Base-by-base conservation (phyloP, 2,888 invertebrate species). In the Crocallis elinguaria region DNA sequence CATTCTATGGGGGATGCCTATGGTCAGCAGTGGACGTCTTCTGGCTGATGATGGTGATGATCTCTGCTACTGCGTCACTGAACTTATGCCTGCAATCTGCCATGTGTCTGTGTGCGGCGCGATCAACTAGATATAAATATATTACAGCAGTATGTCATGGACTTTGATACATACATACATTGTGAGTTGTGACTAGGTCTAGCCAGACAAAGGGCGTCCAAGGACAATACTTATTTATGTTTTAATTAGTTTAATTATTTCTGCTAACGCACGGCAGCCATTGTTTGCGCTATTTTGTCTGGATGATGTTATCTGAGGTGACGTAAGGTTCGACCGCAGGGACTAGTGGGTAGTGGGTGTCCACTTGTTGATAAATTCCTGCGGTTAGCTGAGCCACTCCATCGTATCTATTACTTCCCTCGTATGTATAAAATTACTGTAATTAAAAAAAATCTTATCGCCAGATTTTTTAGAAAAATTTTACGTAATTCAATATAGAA, bases 171-270 rank as follows among this genome's bases (percentile, higher is more conserved):
- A n/a, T n/a, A n/a, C n/a, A n/a, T n/a, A n/a, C n/a, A n/a, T n/a
- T n/a, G n/a, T n/a, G n/a, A n/a, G n/a, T 8, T 23, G 23, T 23
- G 23, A 23, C 23, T 8, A 19, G n/a, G 23, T 1, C 23, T 7
- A 23, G 23, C 16, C 17, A 21, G 21, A 45, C 38, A 49, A 49
- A 43, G 48, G 19, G 17, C 30, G 42, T 12, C 33, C 33, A 32
- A 49, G 53, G 53, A 35, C 43, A 25, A 12, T 11, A 0, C 11
- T 23, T 29, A 0, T 14, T 23, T 29, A 29, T 49, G 33, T 43
- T 48, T 33, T 39, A 53, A 48, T 53, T 53, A 38, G 3, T 48
- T 21, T 13, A 14, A 43, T 32, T 25, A 23, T 37, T 27, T 23
- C 8, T 29, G 21, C 32, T 41, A 36, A 41, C 33, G 45, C 14